Conservation (phyloP, 2,797 vertebrate genomes). For the Amphiprion clarkii region DNA sequence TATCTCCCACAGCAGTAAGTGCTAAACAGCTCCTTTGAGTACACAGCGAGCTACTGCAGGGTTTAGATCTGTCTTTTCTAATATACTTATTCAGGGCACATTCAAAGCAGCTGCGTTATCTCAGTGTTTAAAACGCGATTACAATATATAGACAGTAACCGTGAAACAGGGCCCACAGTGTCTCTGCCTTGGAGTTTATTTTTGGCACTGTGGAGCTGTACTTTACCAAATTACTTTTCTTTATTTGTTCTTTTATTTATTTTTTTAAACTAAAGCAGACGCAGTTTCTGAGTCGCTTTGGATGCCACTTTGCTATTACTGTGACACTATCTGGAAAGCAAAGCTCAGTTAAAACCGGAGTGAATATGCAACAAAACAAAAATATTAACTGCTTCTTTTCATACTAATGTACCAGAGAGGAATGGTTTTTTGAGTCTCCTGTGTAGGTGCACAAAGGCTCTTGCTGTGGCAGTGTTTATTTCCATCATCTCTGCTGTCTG, state of each 20-base stretch:
- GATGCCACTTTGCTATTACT: neutral
- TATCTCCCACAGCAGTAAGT: constrained; percentile 57
- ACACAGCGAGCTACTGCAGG: constrained; percentile 34
- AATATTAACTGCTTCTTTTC: neutral
- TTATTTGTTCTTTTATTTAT: neutral
- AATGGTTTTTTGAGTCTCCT: constrained; percentile 9
- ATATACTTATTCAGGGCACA: constrained; percentile 7
- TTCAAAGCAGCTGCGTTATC: constrained; percentile 39
- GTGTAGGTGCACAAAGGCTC: neutral
- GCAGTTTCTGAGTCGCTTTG: neutral
- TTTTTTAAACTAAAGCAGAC: neutral
- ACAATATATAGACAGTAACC: constrained; percentile 11
- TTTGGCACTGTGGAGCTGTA: neutral
- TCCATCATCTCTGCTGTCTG: constrained; percentile 26
- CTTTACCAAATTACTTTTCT: neutral
- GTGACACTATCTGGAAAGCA: neutral
- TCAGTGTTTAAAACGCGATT: constrained; percentile 15
- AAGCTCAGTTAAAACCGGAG: neutral
- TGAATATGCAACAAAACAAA: neutral
- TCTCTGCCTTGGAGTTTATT: constrained; percentile 23
- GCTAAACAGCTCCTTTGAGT: constrained; percentile 49
- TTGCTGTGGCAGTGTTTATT: constrained; percentile 22
- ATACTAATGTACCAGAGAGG: too few species aligned
- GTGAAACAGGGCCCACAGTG: neutral
- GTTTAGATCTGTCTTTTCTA: constrained; percentile 24